Conservation (phyloP, 2,888 invertebrate species). For the Metellina segmentata region DNA sequence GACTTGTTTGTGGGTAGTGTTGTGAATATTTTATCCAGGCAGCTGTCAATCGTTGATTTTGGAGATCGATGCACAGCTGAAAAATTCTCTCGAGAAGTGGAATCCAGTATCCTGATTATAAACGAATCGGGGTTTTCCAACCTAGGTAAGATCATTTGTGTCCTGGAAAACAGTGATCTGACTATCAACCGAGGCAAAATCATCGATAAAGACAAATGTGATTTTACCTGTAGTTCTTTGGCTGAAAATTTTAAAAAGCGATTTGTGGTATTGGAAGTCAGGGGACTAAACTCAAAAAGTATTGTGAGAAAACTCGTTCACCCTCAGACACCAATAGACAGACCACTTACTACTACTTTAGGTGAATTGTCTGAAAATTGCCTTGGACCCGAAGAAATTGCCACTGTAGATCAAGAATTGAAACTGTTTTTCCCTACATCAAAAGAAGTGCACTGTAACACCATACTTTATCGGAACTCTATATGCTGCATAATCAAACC, state of each 20-base stretch:
- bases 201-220: conserved; percentile 56
- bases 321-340: conserved; percentile 41
- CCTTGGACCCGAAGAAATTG: conserved; percentile 40
- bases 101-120: conserved; percentile 78
- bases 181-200: conserved; percentile 58
- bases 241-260: conserved; percentile 14
- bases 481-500: conserved; percentile 91
- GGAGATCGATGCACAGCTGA: conserved; percentile 81
- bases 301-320: conserved; percentile 85
- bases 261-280: conserved; percentile 86
- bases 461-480: conserved; percentile 80
- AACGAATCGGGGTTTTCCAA: conserved; percentile 52
- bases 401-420: conserved; percentile 79
- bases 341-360: conserved; percentile 24
- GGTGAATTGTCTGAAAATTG: conserved; percentile 44
- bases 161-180: conserved; percentile 54
- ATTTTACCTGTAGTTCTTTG: conserved; percentile 48
- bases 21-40: conserved; percentile 81
- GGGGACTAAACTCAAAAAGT: conserved; percentile 86
- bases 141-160: conserved; percentile 51
- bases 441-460: conserved; percentile 79
- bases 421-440: conserved; percentile 82
- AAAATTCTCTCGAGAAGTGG: conserved; percentile 80
- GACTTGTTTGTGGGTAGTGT: conserved; percentile 82
- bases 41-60: conserved; percentile 81